phyloP scores from a whole-genome alignment of 2,113 vertebrate species.

The Lamprologus tigripictilis region DNA sequence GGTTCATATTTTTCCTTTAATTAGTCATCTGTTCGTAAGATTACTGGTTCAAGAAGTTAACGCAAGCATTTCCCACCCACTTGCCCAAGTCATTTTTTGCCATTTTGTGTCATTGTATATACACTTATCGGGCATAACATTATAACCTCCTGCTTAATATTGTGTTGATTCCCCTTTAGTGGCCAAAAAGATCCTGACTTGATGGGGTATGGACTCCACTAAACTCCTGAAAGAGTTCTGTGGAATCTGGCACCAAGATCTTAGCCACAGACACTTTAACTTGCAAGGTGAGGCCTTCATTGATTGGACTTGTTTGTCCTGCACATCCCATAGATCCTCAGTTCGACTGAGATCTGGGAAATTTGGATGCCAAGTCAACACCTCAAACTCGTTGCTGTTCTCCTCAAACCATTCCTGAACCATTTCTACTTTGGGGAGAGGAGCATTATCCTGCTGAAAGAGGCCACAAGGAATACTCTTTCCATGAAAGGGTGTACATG shows the following conservation, averaged over 20 bases:
- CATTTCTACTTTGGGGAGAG: accelerated
- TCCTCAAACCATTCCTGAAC: neutral
- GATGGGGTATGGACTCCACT: neutral
- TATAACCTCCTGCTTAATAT: neutral
- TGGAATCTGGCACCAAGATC: neutral
- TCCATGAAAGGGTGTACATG: neutral
- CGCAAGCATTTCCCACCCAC: neutral
- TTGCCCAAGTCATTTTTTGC: neutral
- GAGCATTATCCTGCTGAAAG: neutral
- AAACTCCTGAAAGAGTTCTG: neutral
- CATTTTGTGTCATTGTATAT: neutral
- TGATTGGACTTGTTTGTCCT: neutral
- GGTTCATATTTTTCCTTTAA: neutral
- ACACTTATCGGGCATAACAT: neutral
- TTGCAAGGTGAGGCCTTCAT: neutral
- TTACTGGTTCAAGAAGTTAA: neutral
- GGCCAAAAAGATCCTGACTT: neutral
- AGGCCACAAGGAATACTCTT: neutral
- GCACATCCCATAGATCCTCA: neutral
- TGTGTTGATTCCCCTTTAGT: neutral
- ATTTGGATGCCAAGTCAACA: neutral
- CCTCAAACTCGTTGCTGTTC: neutral
- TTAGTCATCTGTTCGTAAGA: neutral
- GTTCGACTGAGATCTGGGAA: neutral
- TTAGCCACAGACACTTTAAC: neutral